These are phyloP conservation scores for Galendromus occidentalis DNA, from an alignment of 1,140 invertebrate species.

Conservation along the genomic window DNA sequence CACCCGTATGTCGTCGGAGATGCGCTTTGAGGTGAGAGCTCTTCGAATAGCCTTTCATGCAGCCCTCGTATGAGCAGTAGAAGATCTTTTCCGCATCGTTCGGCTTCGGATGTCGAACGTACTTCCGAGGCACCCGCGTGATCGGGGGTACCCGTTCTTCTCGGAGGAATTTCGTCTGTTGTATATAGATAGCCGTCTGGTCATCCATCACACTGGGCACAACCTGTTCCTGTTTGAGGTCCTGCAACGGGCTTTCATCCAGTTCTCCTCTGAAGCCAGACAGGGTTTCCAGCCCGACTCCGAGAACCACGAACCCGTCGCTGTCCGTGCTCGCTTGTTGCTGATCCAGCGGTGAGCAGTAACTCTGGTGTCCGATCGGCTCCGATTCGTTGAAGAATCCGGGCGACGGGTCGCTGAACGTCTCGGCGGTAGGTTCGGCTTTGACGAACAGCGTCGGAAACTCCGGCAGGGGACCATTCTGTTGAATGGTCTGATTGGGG, in stretches of 20 bases:
- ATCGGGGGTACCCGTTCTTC: background rate
- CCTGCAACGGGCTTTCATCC: background rate
- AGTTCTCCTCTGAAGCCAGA: background rate
- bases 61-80: constrained; percentile 39
- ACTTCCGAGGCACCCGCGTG: background rate
- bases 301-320: constrained; percentile 6
- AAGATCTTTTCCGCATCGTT: constrained; percentile 34
- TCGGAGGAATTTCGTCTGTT: background rate
- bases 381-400: background rate
- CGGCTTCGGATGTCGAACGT: background rate
- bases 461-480: constrained; percentile 1
- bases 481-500: background rate
- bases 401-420: background rate
- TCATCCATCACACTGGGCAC: background rate
- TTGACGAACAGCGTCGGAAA: constrained; percentile 5
- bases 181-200: background rate
- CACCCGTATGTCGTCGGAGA: constrained; percentile 70
- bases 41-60: constrained; percentile 61
- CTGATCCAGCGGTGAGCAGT: background rate
- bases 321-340: background rate
- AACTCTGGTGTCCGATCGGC: background rate
- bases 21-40: constrained; percentile 84
- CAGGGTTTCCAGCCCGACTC: background rate
- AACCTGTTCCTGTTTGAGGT: background rate
- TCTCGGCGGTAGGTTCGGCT: background rate